These are phyloP conservation scores for Camponotus floridanus DNA, from an alignment of 1,140 invertebrate genomes.

Conservation along the genomic window DNA sequence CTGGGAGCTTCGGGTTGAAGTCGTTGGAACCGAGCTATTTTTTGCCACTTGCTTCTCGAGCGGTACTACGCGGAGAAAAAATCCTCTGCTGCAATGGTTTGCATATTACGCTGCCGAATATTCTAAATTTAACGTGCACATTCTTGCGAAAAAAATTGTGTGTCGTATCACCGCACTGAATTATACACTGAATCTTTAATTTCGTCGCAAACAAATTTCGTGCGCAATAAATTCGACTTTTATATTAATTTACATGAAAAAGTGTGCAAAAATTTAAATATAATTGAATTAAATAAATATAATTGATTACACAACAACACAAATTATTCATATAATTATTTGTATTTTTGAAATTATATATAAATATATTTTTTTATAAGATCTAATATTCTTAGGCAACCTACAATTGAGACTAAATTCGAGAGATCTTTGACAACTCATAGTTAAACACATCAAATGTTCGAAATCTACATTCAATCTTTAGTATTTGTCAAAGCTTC, in stretches of 20 bases:
- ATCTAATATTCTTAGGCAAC: background rate
- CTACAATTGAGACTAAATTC: background rate
- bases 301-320: too few species aligned
- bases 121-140: background rate
- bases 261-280: background rate
- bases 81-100: slow-evolving; percentile 20
- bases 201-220: background rate
- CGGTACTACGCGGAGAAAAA: background rate
- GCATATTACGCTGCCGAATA: slow-evolving; percentile 4
- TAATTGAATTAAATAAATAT: too few species aligned
- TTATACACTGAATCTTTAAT: background rate
- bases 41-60: background rate
- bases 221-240: too few species aligned
- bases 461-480: slow-evolving; percentile 6
- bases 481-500: slow-evolving; percentile 63
- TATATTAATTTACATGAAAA: too few species aligned
- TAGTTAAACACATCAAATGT: slow-evolving; percentile 41
- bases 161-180: too few species aligned
- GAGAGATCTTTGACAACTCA: background rate
- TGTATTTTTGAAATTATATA: background rate
- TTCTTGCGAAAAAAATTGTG: background rate
- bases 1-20: background rate
- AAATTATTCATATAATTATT: background rate
- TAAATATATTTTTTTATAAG: background rate
- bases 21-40: slow-evolving; percentile 22